Evolutionary conservation across 2,797 vertebrate species (phyloP).

Genomic region (Gymnothorax reevesii): DNA sequence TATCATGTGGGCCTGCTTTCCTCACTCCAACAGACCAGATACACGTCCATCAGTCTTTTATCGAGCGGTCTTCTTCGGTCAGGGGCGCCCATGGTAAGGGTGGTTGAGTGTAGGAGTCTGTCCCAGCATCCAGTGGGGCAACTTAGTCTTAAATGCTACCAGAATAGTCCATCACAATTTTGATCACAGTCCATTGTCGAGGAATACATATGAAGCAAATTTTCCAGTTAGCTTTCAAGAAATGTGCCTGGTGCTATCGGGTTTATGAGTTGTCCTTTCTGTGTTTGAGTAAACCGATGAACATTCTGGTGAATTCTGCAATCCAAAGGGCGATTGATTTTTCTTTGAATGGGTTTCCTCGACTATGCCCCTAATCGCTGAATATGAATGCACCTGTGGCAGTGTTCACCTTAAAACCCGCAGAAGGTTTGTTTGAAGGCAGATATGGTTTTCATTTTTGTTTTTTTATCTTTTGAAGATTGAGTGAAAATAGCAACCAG

Average conservation of each 20-base stretch:
- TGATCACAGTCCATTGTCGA: not conserved
- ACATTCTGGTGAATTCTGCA: not conserved
- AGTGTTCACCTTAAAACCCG: not conserved
- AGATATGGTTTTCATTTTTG: not conserved
- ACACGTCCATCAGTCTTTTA: too few relatives aligned
- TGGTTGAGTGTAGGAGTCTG: too few relatives aligned
- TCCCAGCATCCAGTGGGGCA: too few relatives aligned
- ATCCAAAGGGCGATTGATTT: not conserved
- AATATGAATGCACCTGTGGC: not conserved
- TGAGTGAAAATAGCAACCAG: not conserved
- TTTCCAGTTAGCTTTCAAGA: conserved; percentile 4
- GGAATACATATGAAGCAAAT: not conserved
- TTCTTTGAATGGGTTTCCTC: not conserved
- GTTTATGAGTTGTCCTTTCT: not conserved
- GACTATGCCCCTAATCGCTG: not conserved
- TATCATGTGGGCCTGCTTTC: too few relatives aligned
- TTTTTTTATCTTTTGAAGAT: not conserved
- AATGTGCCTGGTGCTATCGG: not conserved
- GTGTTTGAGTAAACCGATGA: not conserved
- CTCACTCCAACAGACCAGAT: too few relatives aligned
- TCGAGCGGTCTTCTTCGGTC: too few relatives aligned
- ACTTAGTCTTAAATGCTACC: too few relatives aligned
- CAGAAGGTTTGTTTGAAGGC: not conserved
- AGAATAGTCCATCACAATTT: too few relatives aligned
- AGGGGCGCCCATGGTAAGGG: too few relatives aligned